Percentiles rank a stretch among this genome's conserved stretches.
Evolutionary conservation across 2,797 vertebrate species (phyloP).

Genomic region (Eulemur mongoz): DNA sequence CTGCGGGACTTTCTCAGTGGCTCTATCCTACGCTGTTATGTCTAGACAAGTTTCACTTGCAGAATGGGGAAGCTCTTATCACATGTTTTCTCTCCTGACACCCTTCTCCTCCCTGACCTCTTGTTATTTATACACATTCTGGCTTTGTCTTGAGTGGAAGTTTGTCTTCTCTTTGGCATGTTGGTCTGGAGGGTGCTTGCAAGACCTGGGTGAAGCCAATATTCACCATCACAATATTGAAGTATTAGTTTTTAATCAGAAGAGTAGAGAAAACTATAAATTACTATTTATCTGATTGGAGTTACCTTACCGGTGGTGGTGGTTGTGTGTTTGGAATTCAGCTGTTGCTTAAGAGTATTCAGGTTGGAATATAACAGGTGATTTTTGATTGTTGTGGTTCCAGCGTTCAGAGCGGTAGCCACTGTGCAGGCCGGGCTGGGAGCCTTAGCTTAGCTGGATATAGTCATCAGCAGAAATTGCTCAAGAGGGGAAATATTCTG

Average conservation of each 20-base stretch:
- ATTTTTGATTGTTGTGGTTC: neutral
- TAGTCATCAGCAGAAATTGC: neutral
- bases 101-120: rapidly evolving
- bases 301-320: neutral
- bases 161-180: neutral
- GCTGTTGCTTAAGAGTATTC: neutral
- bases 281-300: neutral
- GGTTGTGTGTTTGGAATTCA: neutral
- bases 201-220: neutral
- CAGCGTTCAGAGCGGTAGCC: neutral
- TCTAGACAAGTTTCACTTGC: neutral
- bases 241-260: neutral
- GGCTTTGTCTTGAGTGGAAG: neutral
- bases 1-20: neutral
- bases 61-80: rapidly evolving
- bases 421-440: neutral
- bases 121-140: no score
- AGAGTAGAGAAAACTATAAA: neutral
- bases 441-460: neutral
- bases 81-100: neutral
- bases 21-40: neutral
- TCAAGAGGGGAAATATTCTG: neutral
- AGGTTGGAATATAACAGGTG: neutral
- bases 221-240: neutral
- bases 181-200: neutral